These are phyloP conservation scores for Zosterops borbonicus DNA, from an alignment of 2,113 vertebrate genomes.

Conservation along the genomic window DNA sequence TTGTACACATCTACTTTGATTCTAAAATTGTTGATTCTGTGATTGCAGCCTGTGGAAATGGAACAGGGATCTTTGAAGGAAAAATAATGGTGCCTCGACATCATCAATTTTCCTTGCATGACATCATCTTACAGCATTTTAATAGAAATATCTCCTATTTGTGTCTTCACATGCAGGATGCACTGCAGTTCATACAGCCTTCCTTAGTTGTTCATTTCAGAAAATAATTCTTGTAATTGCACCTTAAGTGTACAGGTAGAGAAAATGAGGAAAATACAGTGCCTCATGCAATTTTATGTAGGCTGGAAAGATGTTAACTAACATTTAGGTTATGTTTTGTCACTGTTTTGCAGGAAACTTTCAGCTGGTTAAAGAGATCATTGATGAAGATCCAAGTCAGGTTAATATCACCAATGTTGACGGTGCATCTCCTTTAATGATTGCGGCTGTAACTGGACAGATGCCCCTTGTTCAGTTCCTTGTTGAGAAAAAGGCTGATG, in stretches of 20 bases:
- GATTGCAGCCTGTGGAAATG: neutral
- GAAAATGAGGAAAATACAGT: neutral
- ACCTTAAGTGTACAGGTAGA: neutral
- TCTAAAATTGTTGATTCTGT: neutral
- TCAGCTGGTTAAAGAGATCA: slow-evolving; percentile 91
- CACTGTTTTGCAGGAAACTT: slow-evolving; percentile 80
- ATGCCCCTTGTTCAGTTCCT: slow-evolving; percentile 90
- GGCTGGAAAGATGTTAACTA: neutral
- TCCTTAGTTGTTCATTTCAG: neutral
- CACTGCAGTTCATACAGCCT: neutral
- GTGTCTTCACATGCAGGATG: neutral
- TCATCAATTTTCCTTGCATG: neutral
- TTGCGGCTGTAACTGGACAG: slow-evolving; percentile 92
- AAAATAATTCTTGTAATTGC: neutral
- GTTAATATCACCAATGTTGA: slow-evolving; percentile 92
- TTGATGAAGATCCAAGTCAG: slow-evolving; percentile 88
- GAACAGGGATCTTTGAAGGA: neutral
- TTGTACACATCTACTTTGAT: neutral
- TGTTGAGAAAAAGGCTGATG: slow-evolving; percentile 87
- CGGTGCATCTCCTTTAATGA: slow-evolving; percentile 93
- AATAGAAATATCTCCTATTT: neutral
- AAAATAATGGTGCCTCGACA: neutral
- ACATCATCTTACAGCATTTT: neutral
- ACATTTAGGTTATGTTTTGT: neutral
- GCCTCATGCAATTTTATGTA: neutral